These are phyloP conservation scores for Ctenopoma kingsleyae DNA, from an alignment of 2,797 vertebrate species.

Conservation along the genomic window DNA sequence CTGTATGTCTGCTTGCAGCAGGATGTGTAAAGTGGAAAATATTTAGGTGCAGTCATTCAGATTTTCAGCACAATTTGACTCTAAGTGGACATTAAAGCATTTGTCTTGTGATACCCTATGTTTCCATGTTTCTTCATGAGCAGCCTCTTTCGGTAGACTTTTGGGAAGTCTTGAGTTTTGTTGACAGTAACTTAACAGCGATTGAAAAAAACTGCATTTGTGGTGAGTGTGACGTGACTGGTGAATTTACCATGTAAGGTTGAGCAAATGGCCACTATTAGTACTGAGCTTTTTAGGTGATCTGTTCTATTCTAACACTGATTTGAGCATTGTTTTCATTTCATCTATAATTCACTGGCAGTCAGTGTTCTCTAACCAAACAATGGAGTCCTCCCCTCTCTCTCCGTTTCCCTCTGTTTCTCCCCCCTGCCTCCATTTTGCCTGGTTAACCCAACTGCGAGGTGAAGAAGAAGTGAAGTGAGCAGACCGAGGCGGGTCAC, in stretches of 20 bases:
- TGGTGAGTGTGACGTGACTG: background rate
- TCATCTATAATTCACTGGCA: constrained; percentile 61
- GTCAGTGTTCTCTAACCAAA: constrained; percentile 56
- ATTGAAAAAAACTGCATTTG: background rate
- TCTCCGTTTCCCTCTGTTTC: background rate
- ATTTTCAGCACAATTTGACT: constrained; percentile 62
- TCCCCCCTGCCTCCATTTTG: constrained; percentile 69
- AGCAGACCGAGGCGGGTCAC: constrained; percentile 78
- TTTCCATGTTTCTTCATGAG: background rate
- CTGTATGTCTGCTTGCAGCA: constrained; percentile 54
- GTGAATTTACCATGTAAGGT: background rate
- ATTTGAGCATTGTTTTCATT: constrained; percentile 48
- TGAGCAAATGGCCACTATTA: background rate
- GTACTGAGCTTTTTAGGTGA: background rate
- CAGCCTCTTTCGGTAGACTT: constrained; percentile 1
- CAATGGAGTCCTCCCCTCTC: constrained; percentile 59
- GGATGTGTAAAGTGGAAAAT: constrained; percentile 79
- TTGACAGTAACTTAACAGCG: background rate
- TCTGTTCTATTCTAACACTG: constrained; percentile 29
- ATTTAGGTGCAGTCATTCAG: constrained; percentile 62
- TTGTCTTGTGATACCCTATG: background rate
- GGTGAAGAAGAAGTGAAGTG: constrained; percentile 81
- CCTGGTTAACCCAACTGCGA: constrained; percentile 84
- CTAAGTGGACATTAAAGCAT: constrained; percentile 34
- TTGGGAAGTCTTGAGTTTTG: constrained; percentile 6